phyloP scores from a whole-genome alignment of 2,113 vertebrate species.

The Ranitomeya imitator region DNA sequence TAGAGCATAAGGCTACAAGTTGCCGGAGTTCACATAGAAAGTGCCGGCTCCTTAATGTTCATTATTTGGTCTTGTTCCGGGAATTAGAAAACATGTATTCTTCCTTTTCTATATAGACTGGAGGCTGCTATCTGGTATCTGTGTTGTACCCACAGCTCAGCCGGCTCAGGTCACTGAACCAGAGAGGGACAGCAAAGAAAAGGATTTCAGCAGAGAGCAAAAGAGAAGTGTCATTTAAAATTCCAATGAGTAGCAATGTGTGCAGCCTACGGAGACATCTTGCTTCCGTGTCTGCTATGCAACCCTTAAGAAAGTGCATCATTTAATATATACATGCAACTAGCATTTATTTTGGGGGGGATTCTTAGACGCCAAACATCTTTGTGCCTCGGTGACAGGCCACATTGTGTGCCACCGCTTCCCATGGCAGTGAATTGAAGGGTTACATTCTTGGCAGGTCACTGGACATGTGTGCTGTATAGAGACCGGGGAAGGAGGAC shows the following conservation, averaged over 20 bases:
- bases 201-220: neutral
- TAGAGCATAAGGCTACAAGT: neutral
- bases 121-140: neutral
- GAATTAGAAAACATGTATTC: neutral
- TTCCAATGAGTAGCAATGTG: conserved; percentile 27
- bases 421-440: neutral
- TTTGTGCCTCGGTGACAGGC: neutral
- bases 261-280: conserved; percentile 15
- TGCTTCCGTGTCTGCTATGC: neutral
- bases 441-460: conserved; percentile 35
- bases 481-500: neutral
- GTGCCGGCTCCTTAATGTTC: neutral
- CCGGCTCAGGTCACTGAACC: conserved; percentile 39
- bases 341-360: neutral
- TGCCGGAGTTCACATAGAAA: neutral
- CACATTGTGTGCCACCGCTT: conserved; percentile 6
- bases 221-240: conserved; percentile 26
- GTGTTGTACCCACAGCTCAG: conserved; percentile 3
- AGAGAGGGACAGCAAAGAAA: conserved; percentile 26
- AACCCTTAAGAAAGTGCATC: neutral
- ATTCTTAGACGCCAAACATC: neutral
- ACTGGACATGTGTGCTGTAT: conserved; percentile 21
- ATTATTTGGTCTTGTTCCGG: neutral
- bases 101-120: too few relatives aligned
- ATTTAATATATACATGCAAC: neutral